Conservation (phyloP, 2,888 invertebrate genomes). For the Ophion costatus region DNA sequence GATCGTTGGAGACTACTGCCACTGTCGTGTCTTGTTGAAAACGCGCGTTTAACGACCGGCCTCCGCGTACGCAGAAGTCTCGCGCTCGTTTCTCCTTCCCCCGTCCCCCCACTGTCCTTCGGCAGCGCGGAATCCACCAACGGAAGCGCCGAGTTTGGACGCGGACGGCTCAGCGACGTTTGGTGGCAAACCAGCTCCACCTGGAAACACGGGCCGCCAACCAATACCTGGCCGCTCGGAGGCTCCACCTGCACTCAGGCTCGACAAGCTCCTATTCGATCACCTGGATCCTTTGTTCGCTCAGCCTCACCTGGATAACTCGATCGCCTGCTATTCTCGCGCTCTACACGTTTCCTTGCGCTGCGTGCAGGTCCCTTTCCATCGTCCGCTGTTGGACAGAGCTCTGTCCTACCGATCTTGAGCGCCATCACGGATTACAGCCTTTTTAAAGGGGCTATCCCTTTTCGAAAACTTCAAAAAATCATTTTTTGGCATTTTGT, state of each 20-base stretch:
- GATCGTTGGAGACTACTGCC: not conserved
- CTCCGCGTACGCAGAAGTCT: not conserved
- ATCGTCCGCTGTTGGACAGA: not conserved
- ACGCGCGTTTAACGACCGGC: conserved; percentile 24
- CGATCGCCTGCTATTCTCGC: not conserved
- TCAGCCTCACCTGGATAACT: conserved; percentile 3
- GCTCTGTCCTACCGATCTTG: conserved; percentile 15
- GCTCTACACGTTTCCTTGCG: not conserved
- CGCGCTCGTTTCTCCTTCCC: conserved; percentile 11
- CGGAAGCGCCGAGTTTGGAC: conserved; percentile 5
- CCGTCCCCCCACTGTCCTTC: conserved; percentile 21
- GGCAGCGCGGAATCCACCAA: conserved; percentile 7
- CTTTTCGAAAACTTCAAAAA: too few species aligned
- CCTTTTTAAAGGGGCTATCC: too few species aligned
- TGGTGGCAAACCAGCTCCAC: conserved; percentile 33
- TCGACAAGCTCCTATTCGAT: not conserved
- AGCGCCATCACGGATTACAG: not conserved
- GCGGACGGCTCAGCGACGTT: conserved; percentile 28
- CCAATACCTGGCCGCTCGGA: not conserved
- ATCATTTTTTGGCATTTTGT: too few species aligned
- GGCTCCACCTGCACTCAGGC: conserved; percentile 49
- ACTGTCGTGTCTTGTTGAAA: not conserved
- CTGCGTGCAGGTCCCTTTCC: conserved; percentile 5
- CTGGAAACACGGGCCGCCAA: conserved; percentile 34
- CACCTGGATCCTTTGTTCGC: conserved; percentile 22